Evolutionary conservation across 2,888 invertebrate species (phyloP), one percentile per base, ranked within the genome.

Genomic region (Phyto melanocephala): DNA sequence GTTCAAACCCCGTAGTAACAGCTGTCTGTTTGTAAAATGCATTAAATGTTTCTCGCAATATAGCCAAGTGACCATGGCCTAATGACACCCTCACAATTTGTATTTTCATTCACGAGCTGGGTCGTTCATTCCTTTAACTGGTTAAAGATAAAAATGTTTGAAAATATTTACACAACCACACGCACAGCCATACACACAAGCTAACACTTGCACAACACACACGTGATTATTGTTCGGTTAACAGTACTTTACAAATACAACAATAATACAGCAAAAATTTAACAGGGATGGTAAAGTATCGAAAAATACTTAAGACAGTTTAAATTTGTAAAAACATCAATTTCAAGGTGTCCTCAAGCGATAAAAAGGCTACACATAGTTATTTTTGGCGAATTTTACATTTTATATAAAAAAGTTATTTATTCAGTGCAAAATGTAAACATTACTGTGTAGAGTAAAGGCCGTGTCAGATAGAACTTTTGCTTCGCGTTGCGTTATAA

Each of bases 71-170:
- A 74, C 65, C 74, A 70, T 81, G 81, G 81, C 78, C 72, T 71
- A 81, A 72, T 72, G 81, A 77, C 72, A 67, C 71, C 77, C 77
- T 81, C 65, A 50, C 71, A 72, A n/a, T 54, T 70, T 78, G 70
- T 70, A 28, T 63, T 71, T 72, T 45, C 50, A 58, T 50, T 76
- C 40, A 33, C 47, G 22, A 13, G 35, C 65, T 65, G 56, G 37
- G 20, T 33, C 33, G n/a, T 47, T 50, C 20, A 15, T 17, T 28
- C 24, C 50, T 60, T 76, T 60, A 71, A 47, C 54, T 71, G 56
- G 17, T 28, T 15, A 37, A 47, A 65, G 45, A 71, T 71, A 65
- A 71, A 24, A 68, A 11, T 42, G 5, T 45, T 65, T 40, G 2
- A 37, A 75, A 54, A 17, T 11, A 62, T n/a, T 13, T 15, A 37